A percentile compares a stretch with the other conserved stretches of the same genome.
phyloP scores from a whole-genome alignment of 53 echinoderm and acorn worm genomes.

The Holothuria scabra region DNA sequence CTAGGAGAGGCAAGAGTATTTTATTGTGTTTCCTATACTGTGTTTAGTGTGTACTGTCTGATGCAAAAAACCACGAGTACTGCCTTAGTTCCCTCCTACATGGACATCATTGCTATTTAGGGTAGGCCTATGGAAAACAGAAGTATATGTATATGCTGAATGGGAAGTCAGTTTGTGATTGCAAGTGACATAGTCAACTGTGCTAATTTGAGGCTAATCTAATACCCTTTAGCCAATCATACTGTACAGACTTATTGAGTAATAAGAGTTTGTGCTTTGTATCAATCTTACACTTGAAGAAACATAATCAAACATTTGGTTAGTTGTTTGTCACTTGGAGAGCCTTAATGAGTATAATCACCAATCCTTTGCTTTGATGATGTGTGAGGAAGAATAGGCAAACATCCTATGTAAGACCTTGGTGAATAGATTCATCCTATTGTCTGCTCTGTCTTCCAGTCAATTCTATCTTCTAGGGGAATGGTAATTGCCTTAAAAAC shows the following conservation, averaged over 20 bases:
- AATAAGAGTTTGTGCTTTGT: background rate
- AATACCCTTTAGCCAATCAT: background rate
- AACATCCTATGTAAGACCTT: background rate
- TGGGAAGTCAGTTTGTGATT: constrained; percentile 3
- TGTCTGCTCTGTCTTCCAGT: background rate
- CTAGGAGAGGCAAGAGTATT: too few relatives aligned
- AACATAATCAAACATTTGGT: constrained; percentile 28
- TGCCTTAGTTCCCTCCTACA: too few relatives aligned
- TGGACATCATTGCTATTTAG: too few relatives aligned
- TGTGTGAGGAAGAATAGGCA: background rate
- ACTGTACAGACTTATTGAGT: background rate
- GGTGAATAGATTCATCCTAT: background rate
- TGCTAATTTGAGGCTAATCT: background rate
- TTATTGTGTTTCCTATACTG: too few relatives aligned
- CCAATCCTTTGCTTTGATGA: background rate
- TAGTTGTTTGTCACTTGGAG: constrained; percentile 35
- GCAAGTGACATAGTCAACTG: constrained; percentile 20
- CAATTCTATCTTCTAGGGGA: background rate
- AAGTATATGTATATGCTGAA: background rate
- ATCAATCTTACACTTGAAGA: constrained; percentile 18
- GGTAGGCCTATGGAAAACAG: too few relatives aligned
- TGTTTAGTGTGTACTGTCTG: too few relatives aligned
- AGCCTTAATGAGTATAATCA: constrained; percentile 27
- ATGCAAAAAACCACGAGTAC: too few relatives aligned
- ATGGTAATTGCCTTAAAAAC: constrained; percentile 42